phyloP scores from a whole-genome alignment of 2,113 vertebrate genomes.

The Pycnonotus jocosus region DNA sequence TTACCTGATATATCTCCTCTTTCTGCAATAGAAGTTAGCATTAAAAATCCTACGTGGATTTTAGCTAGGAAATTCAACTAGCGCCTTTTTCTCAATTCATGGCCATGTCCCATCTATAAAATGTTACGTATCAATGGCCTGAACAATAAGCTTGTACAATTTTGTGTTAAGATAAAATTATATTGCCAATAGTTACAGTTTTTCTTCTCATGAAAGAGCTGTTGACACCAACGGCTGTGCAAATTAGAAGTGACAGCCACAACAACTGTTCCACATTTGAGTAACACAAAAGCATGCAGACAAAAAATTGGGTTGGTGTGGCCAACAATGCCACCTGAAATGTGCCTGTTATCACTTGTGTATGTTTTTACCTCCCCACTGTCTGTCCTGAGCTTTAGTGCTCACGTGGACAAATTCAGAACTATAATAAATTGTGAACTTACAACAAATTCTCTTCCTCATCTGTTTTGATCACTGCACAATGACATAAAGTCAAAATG shows the following conservation, averaged over 20 bases:
- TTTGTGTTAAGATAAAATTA: slow-evolving; percentile 12
- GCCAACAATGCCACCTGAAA: neutral
- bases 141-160: neutral
- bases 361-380: neutral
- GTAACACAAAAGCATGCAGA: neutral
- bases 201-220: neutral
- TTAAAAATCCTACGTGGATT: neutral
- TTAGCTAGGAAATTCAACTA: neutral
- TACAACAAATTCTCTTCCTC: neutral
- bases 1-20: neutral
- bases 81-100: neutral
- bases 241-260: slow-evolving; percentile 30
- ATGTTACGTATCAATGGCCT: neutral
- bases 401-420: neutral
- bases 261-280: slow-evolving; percentile 16
- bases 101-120: neutral
- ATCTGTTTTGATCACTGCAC: neutral
- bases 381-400: neutral
- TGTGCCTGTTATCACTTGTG: neutral
- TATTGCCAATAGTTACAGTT: neutral
- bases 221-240: slow-evolving; percentile 3
- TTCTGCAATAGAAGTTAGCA: neutral
- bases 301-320: neutral
- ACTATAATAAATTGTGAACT: neutral
- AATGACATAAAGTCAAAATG: neutral